Evolutionary conservation across 53 echinoderm and acorn worm species (phyloP), one percentile per base, ranked within the genome.

Genomic region (Paelopatides confundens): DNA sequence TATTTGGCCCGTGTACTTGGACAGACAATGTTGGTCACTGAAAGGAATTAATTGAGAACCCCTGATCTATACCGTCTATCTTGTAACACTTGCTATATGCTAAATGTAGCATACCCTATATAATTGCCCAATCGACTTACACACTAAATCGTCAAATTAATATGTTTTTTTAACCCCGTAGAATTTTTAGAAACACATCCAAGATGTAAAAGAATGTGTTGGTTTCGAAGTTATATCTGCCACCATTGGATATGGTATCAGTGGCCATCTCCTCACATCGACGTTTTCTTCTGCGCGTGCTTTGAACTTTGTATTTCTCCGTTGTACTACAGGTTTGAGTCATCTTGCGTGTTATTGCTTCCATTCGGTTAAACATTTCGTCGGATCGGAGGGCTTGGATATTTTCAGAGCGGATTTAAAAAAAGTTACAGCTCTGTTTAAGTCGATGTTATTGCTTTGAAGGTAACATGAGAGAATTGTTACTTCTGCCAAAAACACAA

Each of bases 361-460:
- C 71, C 14, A 70, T 70, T 70, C 36, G 36, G 18, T 37, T 17
- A 70, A 70, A 70, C 71, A 70, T 70, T 70, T 70, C 70, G 9
- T 70, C 38, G 32, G 40, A 36, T 70, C 17, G 70, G 70, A 70
- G 70, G 35, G 70, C 37, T 70, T 70, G 70, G 2, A 70, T 70
- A 70, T 70, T 70, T 70, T 70, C 40, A 37, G 70, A 70, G 70
- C 38, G 70, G 70, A 36, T 70, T 70, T 70, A 13, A 70, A 36
- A 26, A 70, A 37, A 17, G 70, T 36, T 33, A 34, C 7, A 37
- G 70, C 70, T 8, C 36, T 70, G 70, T 11, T 37, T 14, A 70
- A 26, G 38, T 70, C 38, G 70, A 35, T 70, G 39, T 17, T 38
- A 14, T 37, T 36, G 70, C 70, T 70, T 70, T 70, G 70, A 36